phyloP scores from a whole-genome alignment of 2,888 invertebrate genomes.

The Andrena fulva region DNA sequence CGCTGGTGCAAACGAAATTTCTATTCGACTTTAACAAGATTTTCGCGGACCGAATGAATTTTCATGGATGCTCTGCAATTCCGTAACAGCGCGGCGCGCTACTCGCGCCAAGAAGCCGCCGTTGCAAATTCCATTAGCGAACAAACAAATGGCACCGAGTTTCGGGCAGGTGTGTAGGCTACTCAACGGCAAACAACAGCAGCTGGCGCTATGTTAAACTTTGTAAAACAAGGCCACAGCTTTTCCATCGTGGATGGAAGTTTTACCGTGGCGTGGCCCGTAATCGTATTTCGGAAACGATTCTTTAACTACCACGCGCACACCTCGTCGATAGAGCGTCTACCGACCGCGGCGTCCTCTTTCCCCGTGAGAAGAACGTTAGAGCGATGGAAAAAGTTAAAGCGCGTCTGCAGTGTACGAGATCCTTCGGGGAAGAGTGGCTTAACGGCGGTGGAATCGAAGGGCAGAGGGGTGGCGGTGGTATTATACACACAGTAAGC shows the following conservation, averaged over 20 bases:
- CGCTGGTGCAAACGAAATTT: constrained; percentile 16
- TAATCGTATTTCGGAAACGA: too few relatives aligned
- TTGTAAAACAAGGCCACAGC: too few relatives aligned
- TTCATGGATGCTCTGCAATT: neutral
- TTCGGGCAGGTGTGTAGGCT: neutral
- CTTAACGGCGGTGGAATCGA: neutral
- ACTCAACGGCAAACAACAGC: too few relatives aligned
- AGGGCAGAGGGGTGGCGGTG: constrained; percentile 22
- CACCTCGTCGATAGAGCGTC: too few relatives aligned
- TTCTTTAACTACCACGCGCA: too few relatives aligned
- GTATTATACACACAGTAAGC: constrained; percentile 36
- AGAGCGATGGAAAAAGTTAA: neutral
- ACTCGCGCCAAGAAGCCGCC: neutral
- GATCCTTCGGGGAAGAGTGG: neutral
- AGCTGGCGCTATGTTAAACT: too few relatives aligned
- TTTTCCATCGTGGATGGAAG: too few relatives aligned
- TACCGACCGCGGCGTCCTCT: neutral
- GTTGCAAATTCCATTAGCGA: constrained; percentile 21
- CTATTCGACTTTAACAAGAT: constrained; percentile 22
- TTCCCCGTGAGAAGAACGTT: neutral
- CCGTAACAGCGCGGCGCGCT: neutral
- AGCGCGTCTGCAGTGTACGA: neutral
- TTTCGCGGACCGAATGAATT: constrained; percentile 5
- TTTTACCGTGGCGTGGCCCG: too few relatives aligned
- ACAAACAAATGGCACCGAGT: constrained; percentile 16